A percentile compares a stretch with the other conserved stretches of the same genome.
Evolutionary conservation across 2,113 vertebrate species (phyloP).

Genomic region (Tachysurus vachellii): DNA sequence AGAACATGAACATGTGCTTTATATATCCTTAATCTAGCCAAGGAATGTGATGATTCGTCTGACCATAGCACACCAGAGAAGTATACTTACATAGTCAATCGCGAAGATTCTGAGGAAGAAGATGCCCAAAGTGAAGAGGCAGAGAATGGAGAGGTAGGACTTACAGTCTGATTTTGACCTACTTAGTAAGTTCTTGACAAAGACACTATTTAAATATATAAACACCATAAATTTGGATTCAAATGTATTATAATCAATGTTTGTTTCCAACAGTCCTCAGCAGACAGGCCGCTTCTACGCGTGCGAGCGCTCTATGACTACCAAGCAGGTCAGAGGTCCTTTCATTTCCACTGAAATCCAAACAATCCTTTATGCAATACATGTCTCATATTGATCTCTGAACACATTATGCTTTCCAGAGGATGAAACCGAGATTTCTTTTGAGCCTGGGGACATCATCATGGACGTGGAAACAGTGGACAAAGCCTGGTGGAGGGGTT

Average conservation of each 20-base stretch:
- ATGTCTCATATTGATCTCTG: not conserved
- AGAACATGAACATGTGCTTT: not conserved
- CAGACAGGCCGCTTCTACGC: slow-evolving; percentile 64
- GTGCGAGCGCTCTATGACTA: slow-evolving; percentile 79
- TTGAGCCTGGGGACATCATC: slow-evolving; percentile 78
- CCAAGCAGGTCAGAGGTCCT: slow-evolving; percentile 74
- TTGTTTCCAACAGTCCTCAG: slow-evolving; percentile 60
- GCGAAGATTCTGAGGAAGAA: slow-evolving; percentile 53
- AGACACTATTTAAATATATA: not conserved
- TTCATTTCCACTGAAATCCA: slow-evolving; percentile 36
- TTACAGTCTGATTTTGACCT: not conserved
- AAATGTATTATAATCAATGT: not conserved
- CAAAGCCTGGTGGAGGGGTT: slow-evolving; percentile 78
- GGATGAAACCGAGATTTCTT: slow-evolving; percentile 78
- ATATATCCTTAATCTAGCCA: slow-evolving; percentile 15
- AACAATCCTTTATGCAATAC: not conserved
- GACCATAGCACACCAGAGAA: slow-evolving; percentile 65
- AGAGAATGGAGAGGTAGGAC: slow-evolving; percentile 68
- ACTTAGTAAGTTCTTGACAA: not conserved
- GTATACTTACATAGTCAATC: slow-evolving; percentile 53
- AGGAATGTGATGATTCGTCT: slow-evolving; percentile 37
- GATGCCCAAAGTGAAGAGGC: slow-evolving; percentile 31
- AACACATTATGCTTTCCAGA: slow-evolving; percentile 59
- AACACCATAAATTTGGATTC: not conserved
- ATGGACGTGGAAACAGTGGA: slow-evolving; percentile 74